These are phyloP conservation scores for Ciona savignyi DNA, from an alignment of 23 tunicate genomes.

Conservation along the genomic window DNA sequence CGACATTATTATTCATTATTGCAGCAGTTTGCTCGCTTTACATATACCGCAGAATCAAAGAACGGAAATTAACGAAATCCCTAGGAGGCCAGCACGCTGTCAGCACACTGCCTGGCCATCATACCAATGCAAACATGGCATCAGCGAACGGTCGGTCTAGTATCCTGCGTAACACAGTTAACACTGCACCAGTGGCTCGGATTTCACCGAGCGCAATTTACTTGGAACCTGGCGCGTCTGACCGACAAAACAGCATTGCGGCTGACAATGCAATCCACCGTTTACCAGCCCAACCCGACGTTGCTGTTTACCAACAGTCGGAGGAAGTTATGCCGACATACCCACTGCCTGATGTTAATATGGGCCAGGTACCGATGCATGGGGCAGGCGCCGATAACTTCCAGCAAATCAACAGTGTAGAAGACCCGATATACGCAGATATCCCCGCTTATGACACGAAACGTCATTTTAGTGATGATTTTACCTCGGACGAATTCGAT, in stretches of 20 bases:
- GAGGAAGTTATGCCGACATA: neutral
- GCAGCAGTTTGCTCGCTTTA: neutral
- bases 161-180: neutral
- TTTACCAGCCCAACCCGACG: neutral
- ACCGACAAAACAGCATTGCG: neutral
- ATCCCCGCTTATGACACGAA: conserved; percentile 9
- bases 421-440: conserved; percentile 24
- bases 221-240: neutral
- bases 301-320: neutral
- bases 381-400: neutral
- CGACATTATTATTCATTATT: neutral
- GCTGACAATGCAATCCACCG: neutral
- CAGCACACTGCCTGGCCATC: neutral
- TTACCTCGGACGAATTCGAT: conserved; percentile 24
- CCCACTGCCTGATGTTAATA: neutral
- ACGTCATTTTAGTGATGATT: conserved; percentile 7
- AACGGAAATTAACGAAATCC: neutral
- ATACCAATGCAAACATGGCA: neutral
- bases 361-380: neutral
- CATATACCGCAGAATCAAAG: neutral
- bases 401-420: neutral
- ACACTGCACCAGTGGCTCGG: neutral
- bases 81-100: neutral
- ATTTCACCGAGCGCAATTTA: conserved; percentile 1
- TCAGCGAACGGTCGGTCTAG: neutral